These are phyloP conservation scores for Drosophila obscura DNA, from an alignment of 1,140 invertebrate species.

Conservation along the genomic window DNA sequence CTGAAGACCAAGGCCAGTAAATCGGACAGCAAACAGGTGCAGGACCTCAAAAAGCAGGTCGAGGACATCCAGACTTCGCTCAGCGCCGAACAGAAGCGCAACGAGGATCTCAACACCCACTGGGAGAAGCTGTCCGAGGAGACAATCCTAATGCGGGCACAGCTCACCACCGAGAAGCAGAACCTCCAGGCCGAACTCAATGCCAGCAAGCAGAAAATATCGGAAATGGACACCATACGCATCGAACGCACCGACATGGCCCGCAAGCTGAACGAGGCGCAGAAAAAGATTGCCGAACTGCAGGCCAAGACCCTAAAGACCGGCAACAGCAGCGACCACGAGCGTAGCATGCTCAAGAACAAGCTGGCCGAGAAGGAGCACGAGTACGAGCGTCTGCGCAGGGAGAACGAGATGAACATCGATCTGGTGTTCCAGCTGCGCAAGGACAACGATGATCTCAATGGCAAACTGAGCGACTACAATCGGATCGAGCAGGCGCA, in stretches of 20 bases:
- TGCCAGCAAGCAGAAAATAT: slow-evolving; percentile 63
- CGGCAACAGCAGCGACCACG: slow-evolving; percentile 86
- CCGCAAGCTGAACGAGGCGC: slow-evolving; percentile 88
- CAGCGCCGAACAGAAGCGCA: slow-evolving; percentile 88
- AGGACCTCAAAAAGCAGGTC: slow-evolving; percentile 87
- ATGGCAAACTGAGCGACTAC: slow-evolving; percentile 92
- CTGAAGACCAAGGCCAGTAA: slow-evolving; percentile 85
- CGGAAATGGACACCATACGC: slow-evolving; percentile 72
- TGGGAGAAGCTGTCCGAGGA: slow-evolving; percentile 93
- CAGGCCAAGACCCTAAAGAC: slow-evolving; percentile 69
- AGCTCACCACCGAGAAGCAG: slow-evolving; percentile 91
- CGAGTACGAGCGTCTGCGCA: slow-evolving; percentile 89
- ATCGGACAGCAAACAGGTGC: slow-evolving; percentile 85
- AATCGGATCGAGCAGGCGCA: slow-evolving; percentile 93
- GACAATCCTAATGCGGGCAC: slow-evolving; percentile 90
- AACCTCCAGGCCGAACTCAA: slow-evolving; percentile 85
- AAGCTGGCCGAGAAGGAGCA: slow-evolving; percentile 89
- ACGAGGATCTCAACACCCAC: slow-evolving; percentile 91
- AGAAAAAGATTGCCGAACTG: slow-evolving; percentile 86
- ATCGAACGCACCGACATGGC: slow-evolving; percentile 84
- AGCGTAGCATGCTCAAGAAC: slow-evolving; percentile 88
- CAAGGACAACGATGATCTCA: slow-evolving; percentile 91
- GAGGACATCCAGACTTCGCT: slow-evolving; percentile 87
- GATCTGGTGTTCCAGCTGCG: slow-evolving; percentile 89
- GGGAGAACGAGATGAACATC: slow-evolving; percentile 88